Evolutionary conservation across 2,113 vertebrate species (phyloP), one percentile per base, ranked within the genome.

Genomic region (Myiagra hebetior): DNA sequence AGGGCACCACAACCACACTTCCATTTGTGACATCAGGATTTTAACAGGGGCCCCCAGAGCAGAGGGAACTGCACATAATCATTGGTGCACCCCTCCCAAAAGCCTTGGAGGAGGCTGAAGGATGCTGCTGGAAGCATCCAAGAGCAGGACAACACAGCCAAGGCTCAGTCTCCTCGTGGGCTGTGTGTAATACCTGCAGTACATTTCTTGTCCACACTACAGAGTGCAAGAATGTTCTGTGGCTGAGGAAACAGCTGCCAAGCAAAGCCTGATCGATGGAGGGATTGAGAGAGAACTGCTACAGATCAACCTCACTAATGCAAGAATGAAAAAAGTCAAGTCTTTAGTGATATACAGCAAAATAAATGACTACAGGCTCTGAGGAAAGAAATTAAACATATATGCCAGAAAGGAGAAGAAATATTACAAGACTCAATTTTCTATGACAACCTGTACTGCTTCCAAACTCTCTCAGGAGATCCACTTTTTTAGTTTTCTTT

Each of bases 371-470:
- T 94, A 79, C 86, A 94, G 83, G 49, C 65, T 83, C 55, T 37
- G 27, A 94, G 63, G 77, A 86, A 93, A 83, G 30, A 91, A 83
- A 77, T 88, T n/a, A 81, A 90, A 78, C 19, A 22, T 33, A 42
- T 8, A 77, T 52, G 52, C 49, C 57, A 88, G 52, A 93, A 91
- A 89, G 28, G 37, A 84, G 56, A 93, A 91, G 76, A 96, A 95
- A 91, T 70, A 95, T 26, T 88, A 88, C 56, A 86, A 47, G n/a
- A 57, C 18, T 69, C 68, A 70, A 19, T 94, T 94, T 96, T 92
- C 79, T 74, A 27, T 75, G 79, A 92, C 88, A 95, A 93, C 9
- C 12, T 81, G 47, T 67, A 70, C 63, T 53, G 44, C 60, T 90
- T 81, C 75, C 73, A 90, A 86, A 77, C 17, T 62, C 70, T 80